Base-by-base conservation (phyloP, 2,113 vertebrate species). In the Todiramphus chloris region DNA sequence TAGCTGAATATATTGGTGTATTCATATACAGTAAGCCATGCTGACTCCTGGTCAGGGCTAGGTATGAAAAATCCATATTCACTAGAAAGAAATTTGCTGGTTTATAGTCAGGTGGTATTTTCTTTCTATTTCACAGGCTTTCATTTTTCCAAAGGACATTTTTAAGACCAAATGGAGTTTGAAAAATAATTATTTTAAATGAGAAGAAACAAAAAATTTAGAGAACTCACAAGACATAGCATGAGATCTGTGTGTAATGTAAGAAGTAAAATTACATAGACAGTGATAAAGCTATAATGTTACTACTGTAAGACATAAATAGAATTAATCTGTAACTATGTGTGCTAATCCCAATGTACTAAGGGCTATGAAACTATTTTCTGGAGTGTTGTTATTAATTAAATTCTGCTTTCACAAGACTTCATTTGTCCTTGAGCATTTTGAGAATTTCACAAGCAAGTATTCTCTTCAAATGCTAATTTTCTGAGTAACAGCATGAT, bases 341-440 rank as follows among this genome's bases (percentile, higher is more conserved):
- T 62, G 20, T 58, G n/a, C 28, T 92, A 73, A 80, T 93, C 37
- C 30, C 16, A 73, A 4, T 31, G 23, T 79, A 43, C n/a, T 77
- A 5, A 83, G 59, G 53, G 25, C 31, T 63, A 3, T 77, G 44
- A 83, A 92, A 70, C 14, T 14, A 21, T 58, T 74, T 94, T 55
- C 63, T 86, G 37, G 6, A 70, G 70, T 83, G 76, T 90, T 92
- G 46, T 88, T 10, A 7, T 48, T 72, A 82, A 60, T 55, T 87
- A 73, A 37, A 63, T 70, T 90, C 24, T 80, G 5, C 35, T 86
- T 87, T 91, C 48, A 58, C 8, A 68, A 58, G 33, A 6, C 27
- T 85, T 93, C 25, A 25, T 21, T 94, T 92, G 27, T 96, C 46
- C 37, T 94, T 93, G 55, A 93, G 69, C 48, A 43, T 85, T 93